Conservation (phyloP, 2,888 invertebrate genomes). For the Agapostemon virescens region DNA sequence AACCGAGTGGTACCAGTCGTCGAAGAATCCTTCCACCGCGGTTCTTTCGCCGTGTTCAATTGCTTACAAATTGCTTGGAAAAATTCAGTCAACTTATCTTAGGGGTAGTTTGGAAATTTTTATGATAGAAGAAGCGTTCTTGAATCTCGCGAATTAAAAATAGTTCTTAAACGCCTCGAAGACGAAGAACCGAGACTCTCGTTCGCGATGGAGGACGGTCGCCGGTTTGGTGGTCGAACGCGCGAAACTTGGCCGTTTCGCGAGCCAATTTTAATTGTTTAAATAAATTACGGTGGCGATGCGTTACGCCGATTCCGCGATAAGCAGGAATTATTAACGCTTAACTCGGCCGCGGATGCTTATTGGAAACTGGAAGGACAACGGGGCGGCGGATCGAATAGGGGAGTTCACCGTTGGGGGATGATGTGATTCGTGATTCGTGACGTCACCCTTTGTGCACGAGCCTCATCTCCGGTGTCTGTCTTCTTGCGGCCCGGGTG, state of each 20-base stretch:
- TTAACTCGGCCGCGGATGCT: constrained; percentile 10
- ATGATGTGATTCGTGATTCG: constrained; percentile 18
- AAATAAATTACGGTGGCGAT: constrained; percentile 54
- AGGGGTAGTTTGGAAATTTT: too few relatives aligned
- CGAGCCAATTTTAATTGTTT: constrained; percentile 18
- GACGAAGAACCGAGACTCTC: background rate
- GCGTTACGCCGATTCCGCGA: constrained; percentile 54
- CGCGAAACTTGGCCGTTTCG: background rate
- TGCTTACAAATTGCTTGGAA: too few relatives aligned
- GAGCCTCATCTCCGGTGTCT: constrained; percentile 13
- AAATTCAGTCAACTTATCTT: too few relatives aligned
- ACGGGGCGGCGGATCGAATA: constrained; percentile 22
- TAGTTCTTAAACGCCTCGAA: too few relatives aligned
- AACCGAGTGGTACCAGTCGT: too few relatives aligned
- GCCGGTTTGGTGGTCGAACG: constrained; percentile 9
- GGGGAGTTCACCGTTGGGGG: background rate
- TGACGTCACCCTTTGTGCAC: constrained; percentile 34
- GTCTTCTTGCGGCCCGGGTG: background rate
- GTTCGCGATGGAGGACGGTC: background rate
- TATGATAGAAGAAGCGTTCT: too few relatives aligned
- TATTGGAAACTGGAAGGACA: constrained; percentile 33
- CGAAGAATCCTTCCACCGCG: too few relatives aligned
- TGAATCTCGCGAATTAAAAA: too few relatives aligned
- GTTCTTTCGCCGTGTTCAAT: too few relatives aligned
- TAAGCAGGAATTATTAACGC: constrained; percentile 52